Conservation (phyloP, 2,888 invertebrate genomes). For the Germaria angustata region DNA sequence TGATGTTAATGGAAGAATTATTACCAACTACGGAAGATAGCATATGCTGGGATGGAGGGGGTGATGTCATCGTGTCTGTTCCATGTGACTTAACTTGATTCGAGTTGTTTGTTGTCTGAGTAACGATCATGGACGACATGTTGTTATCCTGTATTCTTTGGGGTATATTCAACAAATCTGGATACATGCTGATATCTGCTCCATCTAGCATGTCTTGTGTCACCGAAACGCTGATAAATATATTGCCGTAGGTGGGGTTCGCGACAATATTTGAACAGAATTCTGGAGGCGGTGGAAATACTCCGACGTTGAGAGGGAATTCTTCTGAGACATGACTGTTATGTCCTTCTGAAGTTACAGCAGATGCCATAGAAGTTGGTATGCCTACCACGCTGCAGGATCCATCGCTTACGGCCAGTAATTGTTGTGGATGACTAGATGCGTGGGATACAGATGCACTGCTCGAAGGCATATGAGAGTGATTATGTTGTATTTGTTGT, state of each 20-base stretch:
- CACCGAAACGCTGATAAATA: constrained; percentile 90
- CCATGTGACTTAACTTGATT: constrained; percentile 38
- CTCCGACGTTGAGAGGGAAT: constrained; percentile 80
- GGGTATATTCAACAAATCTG: constrained; percentile 88
- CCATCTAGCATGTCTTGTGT: constrained; percentile 85
- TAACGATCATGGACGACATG: constrained; percentile 52
- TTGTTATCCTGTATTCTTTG: constrained; percentile 80
- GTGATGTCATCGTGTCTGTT: constrained; percentile 40
- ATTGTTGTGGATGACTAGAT: constrained; percentile 71
- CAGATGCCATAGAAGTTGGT: constrained; percentile 72
- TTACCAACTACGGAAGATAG: constrained; percentile 10
- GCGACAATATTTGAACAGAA: constrained; percentile 81
- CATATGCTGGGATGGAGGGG: constrained; percentile 32
- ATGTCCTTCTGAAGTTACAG: constrained; percentile 69
- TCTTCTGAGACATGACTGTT: constrained; percentile 78
- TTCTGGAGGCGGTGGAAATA: constrained; percentile 82
- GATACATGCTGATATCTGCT: constrained; percentile 86
- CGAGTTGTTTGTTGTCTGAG: constrained; percentile 56
- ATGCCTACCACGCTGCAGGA: constrained; percentile 77
- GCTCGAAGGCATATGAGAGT: constrained; percentile 65
- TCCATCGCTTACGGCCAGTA: constrained; percentile 76
- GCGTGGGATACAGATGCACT: constrained; percentile 58
- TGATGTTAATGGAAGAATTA: constrained; percentile 74
- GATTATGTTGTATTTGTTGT: constrained; percentile 68
- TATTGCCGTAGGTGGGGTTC: constrained; percentile 82